A percentile compares a stretch with the other conserved stretches of the same genome.
Conservation (phyloP, 1,140 invertebrate genomes). For the Stegodyphus mimosarum region DNA sequence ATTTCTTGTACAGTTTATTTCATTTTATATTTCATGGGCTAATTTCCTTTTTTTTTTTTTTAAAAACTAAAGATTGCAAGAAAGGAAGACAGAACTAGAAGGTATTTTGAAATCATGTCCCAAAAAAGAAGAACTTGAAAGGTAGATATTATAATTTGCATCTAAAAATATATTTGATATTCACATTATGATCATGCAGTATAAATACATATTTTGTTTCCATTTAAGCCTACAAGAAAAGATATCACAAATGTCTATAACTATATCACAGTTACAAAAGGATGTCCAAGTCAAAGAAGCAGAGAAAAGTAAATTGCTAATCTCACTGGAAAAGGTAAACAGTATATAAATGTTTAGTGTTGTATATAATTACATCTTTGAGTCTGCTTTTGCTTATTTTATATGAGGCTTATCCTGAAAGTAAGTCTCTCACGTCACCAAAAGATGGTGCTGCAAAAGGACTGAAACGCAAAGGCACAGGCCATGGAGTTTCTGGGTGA, state of each 20-base stretch:
- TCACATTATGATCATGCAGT: not conserved
- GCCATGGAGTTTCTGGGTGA: too few relatives aligned
- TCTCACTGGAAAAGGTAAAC: slow-evolving; percentile 28
- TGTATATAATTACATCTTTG: too few relatives aligned
- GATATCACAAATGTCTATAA: not conserved
- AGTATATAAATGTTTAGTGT: too few relatives aligned
- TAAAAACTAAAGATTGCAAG: slow-evolving; percentile 30
- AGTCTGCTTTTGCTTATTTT: too few relatives aligned
- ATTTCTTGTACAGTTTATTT: too few relatives aligned
- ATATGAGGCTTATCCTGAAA: too few relatives aligned
- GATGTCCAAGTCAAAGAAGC: slow-evolving; percentile 15
- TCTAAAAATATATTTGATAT: not conserved
- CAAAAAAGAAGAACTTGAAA: slow-evolving; percentile 64
- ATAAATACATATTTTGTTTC: not conserved
- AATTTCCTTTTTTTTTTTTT: too few relatives aligned
- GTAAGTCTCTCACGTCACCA: too few relatives aligned
- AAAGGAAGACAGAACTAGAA: slow-evolving; percentile 60
- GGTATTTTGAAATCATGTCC: slow-evolving; percentile 56
- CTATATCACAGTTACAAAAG: not conserved
- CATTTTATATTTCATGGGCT: too few relatives aligned
- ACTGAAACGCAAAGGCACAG: too few relatives aligned
- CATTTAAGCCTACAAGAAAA: slow-evolving; percentile 34
- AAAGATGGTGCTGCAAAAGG: too few relatives aligned
- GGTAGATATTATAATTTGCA: slow-evolving; percentile 44
- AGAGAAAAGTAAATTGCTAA: slow-evolving; percentile 23